phyloP scores from a whole-genome alignment of 2,888 invertebrate species.

The Pediacus dermestoides region DNA sequence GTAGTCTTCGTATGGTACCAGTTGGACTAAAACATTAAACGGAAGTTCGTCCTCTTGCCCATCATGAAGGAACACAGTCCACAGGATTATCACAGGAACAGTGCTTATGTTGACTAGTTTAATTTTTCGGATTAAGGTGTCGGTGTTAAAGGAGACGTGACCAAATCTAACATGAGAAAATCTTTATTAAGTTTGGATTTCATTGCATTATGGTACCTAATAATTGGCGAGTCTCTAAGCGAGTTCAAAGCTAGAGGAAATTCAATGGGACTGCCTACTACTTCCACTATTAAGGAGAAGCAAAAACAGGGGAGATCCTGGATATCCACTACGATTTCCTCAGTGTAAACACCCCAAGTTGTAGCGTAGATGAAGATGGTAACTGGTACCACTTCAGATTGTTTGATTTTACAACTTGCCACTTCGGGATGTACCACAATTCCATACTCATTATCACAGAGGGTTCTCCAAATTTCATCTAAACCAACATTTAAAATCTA shows the following conservation, averaged over 20 bases:
- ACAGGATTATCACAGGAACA: conserved; percentile 28
- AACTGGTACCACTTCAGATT: conserved; percentile 35
- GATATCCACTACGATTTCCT: conserved; percentile 47
- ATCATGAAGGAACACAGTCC: conserved; percentile 33
- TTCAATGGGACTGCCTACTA: conserved; percentile 44
- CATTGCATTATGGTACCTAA: conserved; percentile 32
- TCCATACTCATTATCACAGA: conserved; percentile 36
- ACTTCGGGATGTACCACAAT: conserved; percentile 41
- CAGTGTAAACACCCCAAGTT: conserved; percentile 51
- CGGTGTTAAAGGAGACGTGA: conserved; percentile 21
- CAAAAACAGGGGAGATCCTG: conserved; percentile 41
- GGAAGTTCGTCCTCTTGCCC: conserved; percentile 7
- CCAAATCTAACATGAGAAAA: conserved; percentile 27
- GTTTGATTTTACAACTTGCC: conserved; percentile 30
- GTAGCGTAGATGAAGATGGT: conserved; percentile 48
- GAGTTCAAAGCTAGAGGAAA: conserved; percentile 44
- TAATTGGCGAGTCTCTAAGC: conserved; percentile 32
- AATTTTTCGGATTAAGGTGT: conserved; percentile 21
- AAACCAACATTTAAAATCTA: conserved; percentile 11
- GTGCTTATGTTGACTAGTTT: conserved; percentile 29
- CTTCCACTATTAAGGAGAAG: conserved; percentile 44
- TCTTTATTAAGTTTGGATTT: conserved; percentile 3
- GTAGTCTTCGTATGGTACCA: conserved; percentile 11
- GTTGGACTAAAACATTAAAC: conserved; percentile 21
- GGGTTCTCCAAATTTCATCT: conserved; percentile 37